Evolutionary conservation across 2,888 invertebrate species (phyloP).

Genomic region (Andrena dorsata): DNA sequence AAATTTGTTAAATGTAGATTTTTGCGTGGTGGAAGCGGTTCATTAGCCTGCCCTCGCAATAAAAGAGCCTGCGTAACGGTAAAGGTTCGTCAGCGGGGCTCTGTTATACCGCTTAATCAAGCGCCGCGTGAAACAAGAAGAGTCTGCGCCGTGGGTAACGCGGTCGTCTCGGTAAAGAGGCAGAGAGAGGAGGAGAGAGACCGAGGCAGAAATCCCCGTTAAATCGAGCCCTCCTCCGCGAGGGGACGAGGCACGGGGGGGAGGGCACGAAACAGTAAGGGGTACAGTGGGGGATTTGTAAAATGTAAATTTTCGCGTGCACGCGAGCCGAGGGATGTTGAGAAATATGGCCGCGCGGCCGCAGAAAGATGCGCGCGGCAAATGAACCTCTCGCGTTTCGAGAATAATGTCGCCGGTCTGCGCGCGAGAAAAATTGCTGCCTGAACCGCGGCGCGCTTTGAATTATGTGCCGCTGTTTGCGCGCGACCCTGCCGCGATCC

Average conservation of each 20-base stretch:
- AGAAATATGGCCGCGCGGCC: slow-evolving; percentile 51
- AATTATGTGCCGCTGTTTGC: slow-evolving; percentile 14
- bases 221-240: slow-evolving; percentile 3
- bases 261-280: not conserved
- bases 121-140: slow-evolving; percentile 23
- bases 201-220: slow-evolving; percentile 18
- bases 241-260: not conserved
- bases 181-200: not conserved
- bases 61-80: slow-evolving; percentile 56
- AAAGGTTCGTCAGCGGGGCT: slow-evolving; percentile 48
- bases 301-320: slow-evolving; percentile 46
- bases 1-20: slow-evolving; percentile 54
- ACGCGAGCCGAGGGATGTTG: slow-evolving; percentile 2
- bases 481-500: not conserved
- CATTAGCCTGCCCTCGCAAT: slow-evolving; percentile 53
- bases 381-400: slow-evolving; percentile 48
- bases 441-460: not conserved
- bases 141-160: slow-evolving; percentile 19
- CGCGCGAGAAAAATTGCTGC: slow-evolving; percentile 43
- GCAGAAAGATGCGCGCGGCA: slow-evolving; percentile 31
- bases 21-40: slow-evolving; percentile 35
- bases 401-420: slow-evolving; percentile 45
- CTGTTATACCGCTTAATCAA: slow-evolving; percentile 56
- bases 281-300: slow-evolving; percentile 18
- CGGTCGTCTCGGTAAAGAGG: slow-evolving; percentile 8